Evolutionary conservation across 92 coral and sea anemone species (phyloP).

Genomic region (Actinostola sp.): DNA sequence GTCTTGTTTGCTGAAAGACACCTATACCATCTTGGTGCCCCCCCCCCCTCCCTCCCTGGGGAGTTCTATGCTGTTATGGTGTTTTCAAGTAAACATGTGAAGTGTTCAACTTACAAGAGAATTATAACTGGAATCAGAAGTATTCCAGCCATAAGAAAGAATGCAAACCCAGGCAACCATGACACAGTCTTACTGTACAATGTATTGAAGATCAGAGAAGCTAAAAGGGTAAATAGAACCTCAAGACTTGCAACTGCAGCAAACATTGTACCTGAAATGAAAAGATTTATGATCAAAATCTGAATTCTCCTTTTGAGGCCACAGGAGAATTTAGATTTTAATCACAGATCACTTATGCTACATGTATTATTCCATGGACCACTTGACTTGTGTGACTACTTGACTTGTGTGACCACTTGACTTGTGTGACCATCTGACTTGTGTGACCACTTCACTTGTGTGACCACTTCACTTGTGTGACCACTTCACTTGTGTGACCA

Average conservation of each 20-base stretch:
- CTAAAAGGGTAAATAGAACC: slow-evolving; percentile 67
- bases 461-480: too few species aligned
- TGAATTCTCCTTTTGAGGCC: too few species aligned
- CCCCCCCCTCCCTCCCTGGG: background rate
- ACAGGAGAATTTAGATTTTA: too few species aligned
- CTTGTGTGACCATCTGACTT: too few species aligned
- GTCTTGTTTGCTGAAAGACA: too few species aligned
- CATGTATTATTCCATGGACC: too few species aligned
- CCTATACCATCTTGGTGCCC: too few species aligned
- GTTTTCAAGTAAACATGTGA: background rate
- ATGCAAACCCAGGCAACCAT: slow-evolving; percentile 78
- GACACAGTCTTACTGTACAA: slow-evolving; percentile 81
- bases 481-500: too few species aligned
- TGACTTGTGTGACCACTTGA: too few species aligned
- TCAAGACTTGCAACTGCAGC: slow-evolving; percentile 84
- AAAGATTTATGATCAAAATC: background rate
- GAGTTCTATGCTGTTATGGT: background rate
- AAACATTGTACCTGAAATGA: slow-evolving; percentile 74
- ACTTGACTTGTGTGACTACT: too few species aligned
- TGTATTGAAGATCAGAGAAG: slow-evolving; percentile 85
- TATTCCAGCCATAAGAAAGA: slow-evolving; percentile 82
- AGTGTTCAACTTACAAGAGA: slow-evolving; percentile 68
- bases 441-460: too few species aligned
- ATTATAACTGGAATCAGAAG: slow-evolving; percentile 55
- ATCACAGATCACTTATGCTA: too few species aligned